phyloP scores from a whole-genome alignment of 2,113 vertebrate genomes.

The Microcebus murinus region DNA sequence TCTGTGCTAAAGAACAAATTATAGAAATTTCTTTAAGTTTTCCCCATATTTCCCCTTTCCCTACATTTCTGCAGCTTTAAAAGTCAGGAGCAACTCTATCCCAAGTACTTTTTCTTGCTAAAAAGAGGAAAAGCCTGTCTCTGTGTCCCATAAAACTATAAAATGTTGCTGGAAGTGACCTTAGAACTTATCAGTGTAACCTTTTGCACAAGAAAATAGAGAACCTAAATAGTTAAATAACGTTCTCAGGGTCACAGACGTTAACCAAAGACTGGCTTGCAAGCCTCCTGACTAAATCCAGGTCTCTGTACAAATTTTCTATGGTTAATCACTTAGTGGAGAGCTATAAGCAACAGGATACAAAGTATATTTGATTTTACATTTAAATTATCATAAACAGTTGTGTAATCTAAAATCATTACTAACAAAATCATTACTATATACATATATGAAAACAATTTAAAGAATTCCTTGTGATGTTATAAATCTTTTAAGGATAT shows the following conservation, averaged over 20 bases:
- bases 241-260: conserved; percentile 48
- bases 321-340: not conserved
- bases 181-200: conserved; percentile 41
- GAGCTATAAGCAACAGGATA: not conserved
- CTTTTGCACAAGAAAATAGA: not conserved
- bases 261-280: not conserved
- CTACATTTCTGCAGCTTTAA: not conserved
- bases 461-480: not conserved
- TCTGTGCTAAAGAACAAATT: not conserved
- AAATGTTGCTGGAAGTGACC: conserved; percentile 50
- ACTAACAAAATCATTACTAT: not conserved
- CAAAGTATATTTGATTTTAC: not conserved
- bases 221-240: conserved; percentile 6
- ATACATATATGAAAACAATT: not conserved
- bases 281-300: not conserved
- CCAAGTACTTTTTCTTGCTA: not conserved
- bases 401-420: not conserved
- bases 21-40: not conserved
- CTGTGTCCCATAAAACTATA: conserved; percentile 58
- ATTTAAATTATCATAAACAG: not conserved
- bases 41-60: not conserved
- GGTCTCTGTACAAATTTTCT: not conserved
- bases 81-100: not conserved
- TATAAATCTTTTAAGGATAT: not conserved
- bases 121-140: not conserved